Percentiles rank a stretch among this genome's conserved stretches.
Evolutionary conservation across 2,797 vertebrate species (phyloP).

Genomic region (Meda fulgida): DNA sequence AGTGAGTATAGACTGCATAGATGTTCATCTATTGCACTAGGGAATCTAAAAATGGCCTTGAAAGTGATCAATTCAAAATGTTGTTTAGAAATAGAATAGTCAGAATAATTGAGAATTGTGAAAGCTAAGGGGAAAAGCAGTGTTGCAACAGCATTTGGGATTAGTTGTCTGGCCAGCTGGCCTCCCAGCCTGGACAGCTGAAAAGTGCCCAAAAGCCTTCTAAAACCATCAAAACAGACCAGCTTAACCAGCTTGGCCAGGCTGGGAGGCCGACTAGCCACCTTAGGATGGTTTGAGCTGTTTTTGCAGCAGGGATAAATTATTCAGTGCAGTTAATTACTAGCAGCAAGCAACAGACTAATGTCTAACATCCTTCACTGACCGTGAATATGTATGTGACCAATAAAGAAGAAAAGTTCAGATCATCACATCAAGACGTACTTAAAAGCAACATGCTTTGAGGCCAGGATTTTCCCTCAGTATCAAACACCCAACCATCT

Average conservation of each 20-base stretch:
- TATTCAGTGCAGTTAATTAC: constrained; percentile 57
- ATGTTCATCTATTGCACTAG: not conserved
- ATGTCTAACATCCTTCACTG: not conserved
- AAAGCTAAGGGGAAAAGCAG: not conserved
- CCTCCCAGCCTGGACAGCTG: not conserved
- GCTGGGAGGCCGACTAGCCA: not conserved
- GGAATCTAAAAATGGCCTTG: not conserved
- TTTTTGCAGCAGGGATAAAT: constrained; percentile 1
- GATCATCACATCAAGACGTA: not conserved
- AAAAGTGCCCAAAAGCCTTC: not conserved
- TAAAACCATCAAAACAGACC: constrained; percentile 7
- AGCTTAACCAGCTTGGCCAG: constrained; percentile 7
- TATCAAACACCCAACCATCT: constrained; percentile 15
- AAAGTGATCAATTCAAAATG: constrained; percentile 1
- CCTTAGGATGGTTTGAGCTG: not conserved
- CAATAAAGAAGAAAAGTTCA: constrained; percentile 8
- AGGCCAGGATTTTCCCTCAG: constrained; percentile 13
- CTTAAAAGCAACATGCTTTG: constrained; percentile 27
- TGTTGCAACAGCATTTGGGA: constrained; percentile 56
- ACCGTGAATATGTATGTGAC: constrained; percentile 8
- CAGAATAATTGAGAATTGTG: not conserved
- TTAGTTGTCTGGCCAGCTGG: constrained; percentile 65
- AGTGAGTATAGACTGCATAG: not conserved
- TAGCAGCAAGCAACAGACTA: constrained; percentile 43
- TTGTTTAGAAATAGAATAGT: not conserved